These are phyloP conservation scores for Sorex araneus DNA, from an alignment of 2,113 vertebrate genomes.

Conservation along the genomic window DNA sequence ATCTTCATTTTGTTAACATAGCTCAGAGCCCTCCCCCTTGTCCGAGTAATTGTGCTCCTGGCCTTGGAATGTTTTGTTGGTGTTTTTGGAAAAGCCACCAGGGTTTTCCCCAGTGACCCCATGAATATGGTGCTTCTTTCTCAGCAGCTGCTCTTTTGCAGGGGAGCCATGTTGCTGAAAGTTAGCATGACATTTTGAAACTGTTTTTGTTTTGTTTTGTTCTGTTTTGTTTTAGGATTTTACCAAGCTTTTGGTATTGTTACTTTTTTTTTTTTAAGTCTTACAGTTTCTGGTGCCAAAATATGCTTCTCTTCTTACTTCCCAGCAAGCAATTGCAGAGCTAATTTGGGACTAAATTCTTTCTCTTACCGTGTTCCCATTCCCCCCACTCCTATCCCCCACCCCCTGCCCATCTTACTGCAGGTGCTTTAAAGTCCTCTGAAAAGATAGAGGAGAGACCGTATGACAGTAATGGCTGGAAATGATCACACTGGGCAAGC, in stretches of 20 bases:
- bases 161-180: not conserved
- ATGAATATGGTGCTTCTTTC: not conserved
- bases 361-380: not conserved
- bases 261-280: not conserved
- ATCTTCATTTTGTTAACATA: not conserved
- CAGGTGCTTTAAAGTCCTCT: too few relatives aligned
- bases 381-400: fast-evolving
- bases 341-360: not conserved
- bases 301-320: conserved; percentile 11
- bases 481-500: too few relatives aligned
- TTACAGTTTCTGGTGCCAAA: not conserved
- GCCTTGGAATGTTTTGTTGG: not conserved
- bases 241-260: not conserved
- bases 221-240: too few relatives aligned
- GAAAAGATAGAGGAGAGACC: too few relatives aligned
- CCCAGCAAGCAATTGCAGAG: not conserved
- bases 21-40: not conserved
- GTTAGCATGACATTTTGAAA: not conserved
- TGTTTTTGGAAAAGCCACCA: not conserved
- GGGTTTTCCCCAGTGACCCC: fast-evolving
- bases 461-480: too few relatives aligned
- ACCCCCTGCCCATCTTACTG: too few relatives aligned
- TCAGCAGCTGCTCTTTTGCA: not conserved
- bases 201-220: too few relatives aligned
- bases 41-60: not conserved